Evolutionary conservation across 2,113 vertebrate species (phyloP).

Genomic region (Ceuthmochares aereus): DNA sequence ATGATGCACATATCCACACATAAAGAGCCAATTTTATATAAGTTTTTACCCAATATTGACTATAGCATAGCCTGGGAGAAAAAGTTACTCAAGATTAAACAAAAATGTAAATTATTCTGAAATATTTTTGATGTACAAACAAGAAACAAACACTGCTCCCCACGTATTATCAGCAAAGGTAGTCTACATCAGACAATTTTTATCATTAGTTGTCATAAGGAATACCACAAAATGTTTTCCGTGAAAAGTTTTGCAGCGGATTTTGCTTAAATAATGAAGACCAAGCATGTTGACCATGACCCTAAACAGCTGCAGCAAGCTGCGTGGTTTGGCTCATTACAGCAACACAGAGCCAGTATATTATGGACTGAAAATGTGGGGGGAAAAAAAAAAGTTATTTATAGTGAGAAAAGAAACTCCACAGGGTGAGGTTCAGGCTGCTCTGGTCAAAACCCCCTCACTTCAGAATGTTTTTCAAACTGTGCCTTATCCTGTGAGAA

Average conservation of each 20-base stretch:
- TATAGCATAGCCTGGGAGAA: not conserved
- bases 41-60: not conserved
- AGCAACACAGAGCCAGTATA: not conserved
- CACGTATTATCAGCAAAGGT: not conserved
- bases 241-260: not conserved
- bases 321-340: not conserved
- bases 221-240: not conserved
- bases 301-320: not conserved
- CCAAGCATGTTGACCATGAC: not conserved
- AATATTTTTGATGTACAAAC: not conserved
- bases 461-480: not conserved
- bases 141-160: not conserved
- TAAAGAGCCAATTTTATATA: not conserved
- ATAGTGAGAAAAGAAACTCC: too few species aligned
- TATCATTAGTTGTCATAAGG: accelerated
- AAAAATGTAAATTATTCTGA: not conserved
- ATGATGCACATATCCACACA: not conserved
- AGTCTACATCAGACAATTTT: not conserved
- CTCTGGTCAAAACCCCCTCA: not conserved
- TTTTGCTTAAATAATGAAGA: not conserved
- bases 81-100: not conserved
- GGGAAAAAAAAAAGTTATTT: too few species aligned
- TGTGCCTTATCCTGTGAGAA: not conserved
- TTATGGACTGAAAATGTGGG: not conserved
- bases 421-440: not conserved